Evolutionary conservation across 1,140 invertebrate genomes (phyloP).

Genomic region (Bathynomus jamesi): DNA sequence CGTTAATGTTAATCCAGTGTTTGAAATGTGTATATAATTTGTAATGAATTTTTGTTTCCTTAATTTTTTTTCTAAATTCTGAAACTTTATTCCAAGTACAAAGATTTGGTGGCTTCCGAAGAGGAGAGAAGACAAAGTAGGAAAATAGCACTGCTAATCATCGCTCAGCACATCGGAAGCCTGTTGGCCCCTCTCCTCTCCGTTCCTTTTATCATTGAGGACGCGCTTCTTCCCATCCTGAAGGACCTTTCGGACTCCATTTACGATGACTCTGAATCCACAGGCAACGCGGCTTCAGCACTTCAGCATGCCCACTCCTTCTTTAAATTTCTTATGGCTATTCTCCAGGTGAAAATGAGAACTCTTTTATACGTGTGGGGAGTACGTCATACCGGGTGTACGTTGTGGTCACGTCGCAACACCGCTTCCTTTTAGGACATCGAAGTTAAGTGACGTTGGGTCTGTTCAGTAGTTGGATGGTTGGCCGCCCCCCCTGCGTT

Average conservation of each 20-base stretch:
- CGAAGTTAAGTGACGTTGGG: too few species aligned
- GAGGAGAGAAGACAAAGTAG: too few species aligned
- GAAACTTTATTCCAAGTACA: too few species aligned
- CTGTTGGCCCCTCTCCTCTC: slow-evolving; percentile 51
- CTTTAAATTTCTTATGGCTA: slow-evolving; percentile 57
- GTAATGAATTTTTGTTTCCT: too few species aligned
- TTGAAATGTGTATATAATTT: too few species aligned
- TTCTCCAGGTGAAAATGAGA: slow-evolving; percentile 49
- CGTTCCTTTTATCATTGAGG: slow-evolving; percentile 51
- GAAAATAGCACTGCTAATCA: slow-evolving; percentile 31
- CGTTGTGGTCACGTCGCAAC: too few species aligned
- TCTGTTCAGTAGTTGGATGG: too few species aligned
- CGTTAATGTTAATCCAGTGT: too few species aligned
- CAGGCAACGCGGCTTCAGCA: neutral
- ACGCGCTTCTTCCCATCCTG: slow-evolving; percentile 49
- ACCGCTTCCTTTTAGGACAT: too few species aligned
- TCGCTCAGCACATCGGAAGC: slow-evolving; percentile 48
- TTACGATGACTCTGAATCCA: neutral
- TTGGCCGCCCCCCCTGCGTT: too few species aligned
- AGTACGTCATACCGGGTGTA: neutral
- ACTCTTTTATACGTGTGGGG: neutral
- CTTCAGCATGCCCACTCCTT: slow-evolving; percentile 43
- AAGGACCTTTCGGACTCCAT: slow-evolving; percentile 40
- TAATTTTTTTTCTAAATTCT: too few species aligned
- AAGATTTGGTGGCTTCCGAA: too few species aligned